These are phyloP conservation scores for Formica aserva DNA, from an alignment of 2,888 invertebrate species.

Conservation along the genomic window DNA sequence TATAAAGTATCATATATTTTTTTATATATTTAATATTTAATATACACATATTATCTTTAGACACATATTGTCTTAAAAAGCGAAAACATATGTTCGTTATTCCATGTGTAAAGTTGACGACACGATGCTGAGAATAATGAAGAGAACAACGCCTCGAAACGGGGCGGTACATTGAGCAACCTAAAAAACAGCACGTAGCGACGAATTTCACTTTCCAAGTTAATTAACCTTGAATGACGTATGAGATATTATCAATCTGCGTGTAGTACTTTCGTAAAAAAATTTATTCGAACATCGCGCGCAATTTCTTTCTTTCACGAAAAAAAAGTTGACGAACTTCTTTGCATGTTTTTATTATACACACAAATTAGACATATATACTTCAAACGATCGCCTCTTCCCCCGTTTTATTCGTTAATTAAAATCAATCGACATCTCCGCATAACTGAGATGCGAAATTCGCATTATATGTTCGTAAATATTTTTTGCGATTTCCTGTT, in stretches of 20 bases:
- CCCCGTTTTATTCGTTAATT: not conserved
- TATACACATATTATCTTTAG: not conserved
- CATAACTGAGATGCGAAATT: not conserved
- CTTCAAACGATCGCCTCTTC: not conserved
- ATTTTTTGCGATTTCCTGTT: conserved; percentile 1
- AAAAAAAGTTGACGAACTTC: not conserved
- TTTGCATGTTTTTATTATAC: not conserved
- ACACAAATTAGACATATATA: conserved; percentile 3
- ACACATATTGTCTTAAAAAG: not conserved
- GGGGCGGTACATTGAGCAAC: conserved; percentile 40
- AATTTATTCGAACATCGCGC: not conserved
- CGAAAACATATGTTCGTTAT: conserved; percentile 12
- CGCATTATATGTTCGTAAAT: not conserved
- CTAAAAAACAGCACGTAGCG: conserved; percentile 33
- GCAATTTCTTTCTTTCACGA: conserved; percentile 18
- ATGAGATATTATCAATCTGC: conserved; percentile 38
- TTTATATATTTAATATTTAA: not conserved
- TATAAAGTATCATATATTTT: not conserved
- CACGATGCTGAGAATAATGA: conserved; percentile 36
- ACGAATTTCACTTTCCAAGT: conserved; percentile 56
- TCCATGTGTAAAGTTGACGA: not conserved
- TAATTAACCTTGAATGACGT: conserved; percentile 54
- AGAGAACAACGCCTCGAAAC: conserved; percentile 38
- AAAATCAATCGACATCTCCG: not conserved
- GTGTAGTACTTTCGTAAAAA: conserved; percentile 39